Base-by-base conservation (phyloP, 2,888 invertebrate species). In the Pollenia angustigena region DNA sequence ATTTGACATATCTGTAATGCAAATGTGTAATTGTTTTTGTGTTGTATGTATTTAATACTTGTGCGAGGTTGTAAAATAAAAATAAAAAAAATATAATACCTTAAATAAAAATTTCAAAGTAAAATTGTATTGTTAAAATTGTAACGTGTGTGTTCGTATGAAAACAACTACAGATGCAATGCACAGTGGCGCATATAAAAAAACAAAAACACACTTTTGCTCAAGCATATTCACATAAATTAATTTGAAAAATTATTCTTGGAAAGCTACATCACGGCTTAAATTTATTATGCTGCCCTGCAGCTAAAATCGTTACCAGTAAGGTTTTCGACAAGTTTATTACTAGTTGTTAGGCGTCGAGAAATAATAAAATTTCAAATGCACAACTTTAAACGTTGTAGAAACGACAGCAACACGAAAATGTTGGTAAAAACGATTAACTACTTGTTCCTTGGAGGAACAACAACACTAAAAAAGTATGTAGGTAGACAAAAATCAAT, bases 21-120 rank as follows among this genome's bases (percentile, higher is more conserved):
- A 72, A 42, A 72, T 74, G 74, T 23, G 54, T 14, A 9, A 11
- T 46, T 11, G 52, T 52, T 9, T 68, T 4, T 50, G 40, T 50
- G 4, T 11, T 4, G 14, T 12, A 32, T 32, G 23, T 23, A n/a
- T n/a, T n/a, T n/a, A 50, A 50, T 40, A 32, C n/a, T 32, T 44
- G 46, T 52, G 23, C 78, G 79, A 78, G 72, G 71, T 72, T 78
- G 50, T 40, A 84, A n/a, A 60, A 74, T 54, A 42, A 52, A 71
- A 58, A 74, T 23, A 2, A 52, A 16, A 48, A 52, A 44, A 44
- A 50, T 32, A 23, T 42, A 23, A 46, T 56, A 69, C 16, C 7
- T 14, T 18, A 58, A 68, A 18, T 60, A 6, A 62, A 60, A 40
- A 62, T 23, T 52, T 62, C 56, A 78, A 68, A 68, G 48, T 58